phyloP scores from a whole-genome alignment of 1,140 invertebrate genomes.

The Laodelphax striatellus region DNA sequence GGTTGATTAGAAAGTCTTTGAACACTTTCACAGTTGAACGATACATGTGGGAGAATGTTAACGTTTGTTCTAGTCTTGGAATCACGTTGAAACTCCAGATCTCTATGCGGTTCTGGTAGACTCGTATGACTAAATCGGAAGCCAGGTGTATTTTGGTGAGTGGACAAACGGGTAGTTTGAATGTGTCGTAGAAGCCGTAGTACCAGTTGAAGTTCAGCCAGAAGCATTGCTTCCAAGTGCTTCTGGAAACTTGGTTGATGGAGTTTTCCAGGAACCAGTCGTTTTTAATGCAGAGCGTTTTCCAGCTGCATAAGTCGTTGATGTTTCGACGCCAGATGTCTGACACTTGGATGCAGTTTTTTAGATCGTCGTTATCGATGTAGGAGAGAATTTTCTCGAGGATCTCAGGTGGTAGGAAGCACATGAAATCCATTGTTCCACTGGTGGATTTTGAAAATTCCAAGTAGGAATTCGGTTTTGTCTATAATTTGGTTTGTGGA shows the following conservation, averaged over 20 bases:
- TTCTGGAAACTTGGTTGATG: background rate
- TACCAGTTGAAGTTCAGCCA: background rate
- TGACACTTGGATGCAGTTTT: background rate
- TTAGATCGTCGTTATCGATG: background rate
- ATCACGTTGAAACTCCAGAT: background rate
- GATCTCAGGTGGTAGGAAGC: background rate
- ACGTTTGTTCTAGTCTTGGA: background rate
- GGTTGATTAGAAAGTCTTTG: background rate
- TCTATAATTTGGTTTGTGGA: too few species aligned
- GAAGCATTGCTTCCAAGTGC: background rate
- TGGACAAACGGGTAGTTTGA: background rate
- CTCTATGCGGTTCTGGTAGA: background rate
- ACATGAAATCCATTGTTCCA: background rate
- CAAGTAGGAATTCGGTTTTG: too few species aligned
- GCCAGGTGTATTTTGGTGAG: background rate
- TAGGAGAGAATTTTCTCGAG: background rate
- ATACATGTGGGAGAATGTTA: background rate
- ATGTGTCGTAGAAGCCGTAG: background rate
- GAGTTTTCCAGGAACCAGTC: background rate
- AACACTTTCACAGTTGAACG: background rate
- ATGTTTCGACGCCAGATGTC: background rate
- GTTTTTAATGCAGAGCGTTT: background rate
- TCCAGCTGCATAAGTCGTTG: background rate
- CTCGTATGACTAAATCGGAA: background rate
- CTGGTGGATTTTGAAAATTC: too few species aligned